Evolutionary conservation across 2,797 vertebrate species (phyloP).

Genomic region (Trichosurus vulpecula): DNA sequence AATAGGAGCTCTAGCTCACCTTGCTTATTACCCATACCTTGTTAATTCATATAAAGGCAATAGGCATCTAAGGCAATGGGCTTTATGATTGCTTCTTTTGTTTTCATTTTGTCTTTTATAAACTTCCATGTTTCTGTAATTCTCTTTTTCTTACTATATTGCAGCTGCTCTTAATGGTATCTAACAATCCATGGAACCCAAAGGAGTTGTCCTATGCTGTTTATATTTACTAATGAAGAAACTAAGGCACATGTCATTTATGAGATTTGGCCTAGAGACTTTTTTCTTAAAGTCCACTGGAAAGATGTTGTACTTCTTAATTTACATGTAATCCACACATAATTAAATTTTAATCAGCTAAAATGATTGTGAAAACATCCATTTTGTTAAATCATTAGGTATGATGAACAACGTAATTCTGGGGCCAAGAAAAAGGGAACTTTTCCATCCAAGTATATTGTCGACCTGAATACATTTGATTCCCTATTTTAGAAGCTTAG

Average conservation of each 20-base stretch:
- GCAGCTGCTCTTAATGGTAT: not conserved
- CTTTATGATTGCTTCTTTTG: not conserved
- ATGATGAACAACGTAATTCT: slow-evolving; percentile 31
- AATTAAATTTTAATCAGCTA: slow-evolving; percentile 24
- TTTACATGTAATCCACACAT: not conserved
- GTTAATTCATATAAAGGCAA: not conserved
- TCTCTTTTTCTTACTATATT: not conserved
- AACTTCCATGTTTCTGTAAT: not conserved
- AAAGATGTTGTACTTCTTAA: slow-evolving; percentile 31
- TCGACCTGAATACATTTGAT: slow-evolving; percentile 16
- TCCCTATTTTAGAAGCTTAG: slow-evolving; percentile 28
- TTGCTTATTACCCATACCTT: not conserved
- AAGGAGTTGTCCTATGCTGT: not conserved
- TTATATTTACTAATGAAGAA: slow-evolving; percentile 24
- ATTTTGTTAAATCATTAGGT: not conserved
- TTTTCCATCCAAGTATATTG: slow-evolving; percentile 30
- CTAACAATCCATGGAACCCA: not conserved
- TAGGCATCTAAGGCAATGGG: not conserved
- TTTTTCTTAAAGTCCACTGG: not conserved
- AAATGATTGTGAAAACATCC: not conserved
- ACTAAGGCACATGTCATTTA: slow-evolving; percentile 10
- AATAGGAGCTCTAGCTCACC: not conserved
- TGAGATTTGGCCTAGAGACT: slow-evolving; percentile 15
- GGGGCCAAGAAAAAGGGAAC: slow-evolving; percentile 15
- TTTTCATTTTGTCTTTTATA: not conserved